Evolutionary conservation across 1,140 invertebrate genomes (phyloP).

Genomic region (Aphaenogaster rudis): DNA sequence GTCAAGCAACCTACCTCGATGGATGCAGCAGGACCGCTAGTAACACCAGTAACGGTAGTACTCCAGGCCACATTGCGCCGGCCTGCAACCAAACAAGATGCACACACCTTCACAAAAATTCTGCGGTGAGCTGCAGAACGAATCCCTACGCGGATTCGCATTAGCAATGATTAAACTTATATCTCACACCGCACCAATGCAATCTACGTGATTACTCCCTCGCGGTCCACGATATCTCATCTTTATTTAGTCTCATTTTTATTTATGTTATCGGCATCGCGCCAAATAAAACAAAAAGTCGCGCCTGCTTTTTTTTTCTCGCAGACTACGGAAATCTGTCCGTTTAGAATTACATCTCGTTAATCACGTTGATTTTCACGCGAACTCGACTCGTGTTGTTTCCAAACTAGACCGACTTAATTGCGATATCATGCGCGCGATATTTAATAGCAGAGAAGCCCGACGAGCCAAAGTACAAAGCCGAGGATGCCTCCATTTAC

Average conservation of each 20-base stretch:
- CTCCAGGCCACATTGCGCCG: constrained; percentile 87
- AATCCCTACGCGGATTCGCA: constrained; percentile 20
- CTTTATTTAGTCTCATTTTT: constrained; percentile 15
- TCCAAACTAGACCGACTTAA: constrained; percentile 33
- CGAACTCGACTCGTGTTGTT: constrained; percentile 15
- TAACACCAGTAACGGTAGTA: constrained; percentile 85
- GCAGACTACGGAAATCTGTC: background rate
- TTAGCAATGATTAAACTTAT: constrained; percentile 46
- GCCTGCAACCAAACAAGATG: constrained; percentile 82
- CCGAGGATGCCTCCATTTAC: constrained; percentile 43
- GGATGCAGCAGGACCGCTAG: constrained; percentile 84
- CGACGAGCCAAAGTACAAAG: constrained; percentile 31
- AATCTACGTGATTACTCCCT: constrained; percentile 24
- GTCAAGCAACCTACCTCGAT: constrained; percentile 82
- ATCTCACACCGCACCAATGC: background rate
- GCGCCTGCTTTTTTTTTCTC: background rate
- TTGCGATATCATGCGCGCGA: constrained; percentile 28
- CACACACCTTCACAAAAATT: constrained; percentile 35
- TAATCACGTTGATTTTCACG: background rate
- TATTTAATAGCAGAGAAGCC: constrained; percentile 35
- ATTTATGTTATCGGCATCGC: background rate
- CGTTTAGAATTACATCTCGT: background rate
- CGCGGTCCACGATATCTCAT: constrained; percentile 15
- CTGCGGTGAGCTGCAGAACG: background rate
- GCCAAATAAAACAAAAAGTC: background rate